Evolutionary conservation across 2,797 vertebrate genomes (phyloP).

Genomic region (Aldrovandia affinis): DNA sequence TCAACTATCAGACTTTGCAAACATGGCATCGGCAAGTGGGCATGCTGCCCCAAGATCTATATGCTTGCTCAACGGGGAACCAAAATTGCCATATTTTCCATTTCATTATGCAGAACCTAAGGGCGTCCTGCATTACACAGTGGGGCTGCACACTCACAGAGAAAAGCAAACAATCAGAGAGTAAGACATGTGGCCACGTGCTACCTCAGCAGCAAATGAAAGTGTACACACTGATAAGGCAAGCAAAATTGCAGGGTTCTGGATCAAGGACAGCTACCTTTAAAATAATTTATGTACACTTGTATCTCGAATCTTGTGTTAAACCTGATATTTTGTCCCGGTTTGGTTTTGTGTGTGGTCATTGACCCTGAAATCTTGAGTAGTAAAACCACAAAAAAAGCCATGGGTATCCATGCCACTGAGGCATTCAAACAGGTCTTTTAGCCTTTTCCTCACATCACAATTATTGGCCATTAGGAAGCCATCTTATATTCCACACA

Average conservation of each 20-base stretch:
- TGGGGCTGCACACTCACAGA: background rate
- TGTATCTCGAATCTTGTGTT: too few species aligned
- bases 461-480: too few species aligned
- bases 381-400: too few species aligned
- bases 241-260: background rate
- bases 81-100: conserved; percentile 4
- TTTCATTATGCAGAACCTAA: background rate
- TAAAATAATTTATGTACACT: too few species aligned
- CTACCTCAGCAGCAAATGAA: background rate
- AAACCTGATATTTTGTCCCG: too few species aligned
- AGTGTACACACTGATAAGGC: background rate
- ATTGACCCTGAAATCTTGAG: too few species aligned
- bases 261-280: too few species aligned
- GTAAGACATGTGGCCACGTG: background rate
- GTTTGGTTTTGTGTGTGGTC: too few species aligned
- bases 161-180: background rate
- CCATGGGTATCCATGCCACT: too few species aligned
- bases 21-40: background rate
- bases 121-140: background rate
- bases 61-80: background rate
- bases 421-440: too few species aligned
- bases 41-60: background rate
- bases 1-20: background rate
- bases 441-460: too few species aligned
- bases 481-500: too few species aligned